A percentile compares a stretch with the other conserved stretches of the same genome.
These are phyloP conservation scores for Chrysopilus asiliformis DNA, from an alignment of 2,888 invertebrate genomes.

Conservation along the genomic window DNA sequence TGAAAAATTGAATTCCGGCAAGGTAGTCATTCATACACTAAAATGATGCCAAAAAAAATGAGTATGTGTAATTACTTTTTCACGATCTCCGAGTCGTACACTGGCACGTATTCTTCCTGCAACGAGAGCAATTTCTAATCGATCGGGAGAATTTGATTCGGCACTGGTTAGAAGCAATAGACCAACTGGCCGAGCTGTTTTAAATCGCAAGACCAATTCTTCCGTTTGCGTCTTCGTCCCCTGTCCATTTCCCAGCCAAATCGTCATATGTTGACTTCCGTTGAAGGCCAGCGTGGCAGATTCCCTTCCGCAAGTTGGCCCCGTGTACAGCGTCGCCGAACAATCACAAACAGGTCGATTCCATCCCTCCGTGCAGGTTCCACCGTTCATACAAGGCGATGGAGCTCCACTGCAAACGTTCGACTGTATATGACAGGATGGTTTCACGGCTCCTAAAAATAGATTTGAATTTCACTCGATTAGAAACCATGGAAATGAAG, in stretches of 20 bases:
- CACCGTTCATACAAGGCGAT: slow-evolving; percentile 81
- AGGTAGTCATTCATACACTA: too few relatives aligned
- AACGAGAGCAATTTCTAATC: slow-evolving; percentile 72
- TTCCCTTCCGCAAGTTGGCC: slow-evolving; percentile 84
- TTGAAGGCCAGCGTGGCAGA: slow-evolving; percentile 79
- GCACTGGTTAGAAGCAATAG: slow-evolving; percentile 69
- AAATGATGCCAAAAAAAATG: too few relatives aligned
- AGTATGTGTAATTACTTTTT: slow-evolving; percentile 70
- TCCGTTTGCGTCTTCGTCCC: slow-evolving; percentile 70
- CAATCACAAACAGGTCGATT: slow-evolving; percentile 91
- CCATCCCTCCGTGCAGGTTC: slow-evolving; percentile 86
- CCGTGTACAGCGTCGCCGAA: slow-evolving; percentile 72
- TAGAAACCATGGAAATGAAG: too few relatives aligned
- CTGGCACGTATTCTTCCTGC: slow-evolving; percentile 71
- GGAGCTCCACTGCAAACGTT: slow-evolving; percentile 68
- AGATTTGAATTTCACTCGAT: too few relatives aligned
- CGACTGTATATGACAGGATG: slow-evolving; percentile 73
- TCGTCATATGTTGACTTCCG: slow-evolving; percentile 75
- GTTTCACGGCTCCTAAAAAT: slow-evolving; percentile 71
- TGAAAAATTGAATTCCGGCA: too few relatives aligned
- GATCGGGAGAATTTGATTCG: slow-evolving; percentile 61
- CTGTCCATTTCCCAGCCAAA: slow-evolving; percentile 58
- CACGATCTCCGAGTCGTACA: slow-evolving; percentile 68
- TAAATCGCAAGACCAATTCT: slow-evolving; percentile 73
- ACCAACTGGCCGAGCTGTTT: slow-evolving; percentile 65